These are phyloP conservation scores for Aspidiotus destructor DNA, from an alignment of 2,888 invertebrate species.

Conservation along the genomic window DNA sequence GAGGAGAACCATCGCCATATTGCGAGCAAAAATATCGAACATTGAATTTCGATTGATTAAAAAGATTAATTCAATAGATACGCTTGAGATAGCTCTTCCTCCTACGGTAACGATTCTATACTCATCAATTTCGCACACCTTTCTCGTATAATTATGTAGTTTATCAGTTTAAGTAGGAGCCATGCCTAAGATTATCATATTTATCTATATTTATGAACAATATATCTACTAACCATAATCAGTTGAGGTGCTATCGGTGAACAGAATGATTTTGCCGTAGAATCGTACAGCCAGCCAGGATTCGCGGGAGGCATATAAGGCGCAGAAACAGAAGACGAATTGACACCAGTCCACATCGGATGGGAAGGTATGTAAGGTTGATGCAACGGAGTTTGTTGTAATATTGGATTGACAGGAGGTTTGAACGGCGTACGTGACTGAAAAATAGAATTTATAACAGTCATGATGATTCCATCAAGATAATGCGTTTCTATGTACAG, in stretches of 20 bases:
- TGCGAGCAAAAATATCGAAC: too few species aligned
- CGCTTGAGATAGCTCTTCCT: too few species aligned
- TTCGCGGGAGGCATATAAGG: constrained; percentile 9
- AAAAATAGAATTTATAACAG: constrained; percentile 3
- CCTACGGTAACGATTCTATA: too few species aligned
- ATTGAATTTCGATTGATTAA: too few species aligned
- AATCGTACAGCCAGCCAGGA: constrained; percentile 15
- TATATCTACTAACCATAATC: constrained; percentile 14
- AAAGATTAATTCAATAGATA: too few species aligned
- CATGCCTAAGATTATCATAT: too few species aligned
- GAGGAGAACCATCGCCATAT: too few species aligned
- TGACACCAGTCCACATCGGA: constrained; percentile 12
- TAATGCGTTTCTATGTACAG: too few species aligned
- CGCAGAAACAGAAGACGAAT: neutral
- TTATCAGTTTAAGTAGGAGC: too few species aligned
- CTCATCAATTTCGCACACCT: too few species aligned
- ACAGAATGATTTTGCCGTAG: constrained; percentile 10
- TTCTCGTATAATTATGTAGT: too few species aligned
- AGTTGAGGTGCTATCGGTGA: constrained; percentile 17
- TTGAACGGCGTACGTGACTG: constrained; percentile 22
- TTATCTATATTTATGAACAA: too few species aligned
- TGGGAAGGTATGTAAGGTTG: constrained; percentile 21
- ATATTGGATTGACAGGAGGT: constrained; percentile 10
- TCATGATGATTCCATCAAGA: neutral
- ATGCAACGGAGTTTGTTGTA: constrained; percentile 18